Evolutionary conservation across 2,888 invertebrate genomes (phyloP), one percentile per base, ranked within the genome.

Genomic region (Petrolisthes cinctipes): DNA sequence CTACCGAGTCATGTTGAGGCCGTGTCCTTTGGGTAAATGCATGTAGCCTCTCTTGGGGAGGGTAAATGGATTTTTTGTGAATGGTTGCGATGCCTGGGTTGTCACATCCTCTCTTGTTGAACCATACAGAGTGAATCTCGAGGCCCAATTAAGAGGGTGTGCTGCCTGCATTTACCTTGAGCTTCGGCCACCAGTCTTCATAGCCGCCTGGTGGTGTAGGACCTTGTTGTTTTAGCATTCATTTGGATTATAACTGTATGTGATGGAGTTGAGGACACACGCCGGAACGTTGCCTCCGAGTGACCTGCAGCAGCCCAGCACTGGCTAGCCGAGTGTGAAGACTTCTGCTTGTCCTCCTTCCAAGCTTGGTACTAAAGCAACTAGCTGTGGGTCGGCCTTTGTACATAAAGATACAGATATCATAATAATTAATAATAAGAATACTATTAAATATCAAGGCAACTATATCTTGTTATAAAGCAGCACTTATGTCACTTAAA

Each of bases 381-480:
- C 83, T 85, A 85, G 83, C 83, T 83, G 85, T 89, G 89, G 89
- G 89, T 89, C 82, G 89, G 89, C 89, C 89, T 89, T 89, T 89
- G 89, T 89, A 89, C 85, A 89, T 89, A 89, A 82, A 81, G 81
- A 88, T 82, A 82, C 76, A 87, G 87, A 87, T 87, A 87, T 87
- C 87, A 89, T 89, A 89, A 89, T 85, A 89, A 89, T 89, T 89
- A 89, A 79, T 85, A 73, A 81, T 85, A 89, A 85, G 82, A 75
- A 56, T 80, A 83, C 82, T 89, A 89, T 85, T 85, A 83, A 85
- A 89, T 89, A 89, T 89, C 85, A 89, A 82, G 83, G 89, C 85
- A 89, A 89, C 82, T 85, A 85, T 88, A 89, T 89, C 89, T 89
- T 89, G 83, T 89, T 89, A 89, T 89, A 82, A 89, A 83, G 79